phyloP scores from a whole-genome alignment of 2,888 invertebrate species.

The Caenorhabditis sulstoni region DNA sequence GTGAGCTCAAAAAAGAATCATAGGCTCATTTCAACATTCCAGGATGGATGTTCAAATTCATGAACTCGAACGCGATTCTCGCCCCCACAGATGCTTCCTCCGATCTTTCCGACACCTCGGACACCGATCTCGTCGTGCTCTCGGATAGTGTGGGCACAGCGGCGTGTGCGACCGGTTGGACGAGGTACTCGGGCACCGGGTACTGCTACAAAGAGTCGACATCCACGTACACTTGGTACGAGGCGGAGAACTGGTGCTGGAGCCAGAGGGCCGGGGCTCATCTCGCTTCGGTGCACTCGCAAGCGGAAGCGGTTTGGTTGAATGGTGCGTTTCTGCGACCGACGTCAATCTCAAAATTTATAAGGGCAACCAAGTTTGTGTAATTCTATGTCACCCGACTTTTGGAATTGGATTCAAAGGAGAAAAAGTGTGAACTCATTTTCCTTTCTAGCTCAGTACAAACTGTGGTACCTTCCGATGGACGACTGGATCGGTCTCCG shows the following conservation, averaged over 20 bases:
- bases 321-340: slow-evolving; percentile 9
- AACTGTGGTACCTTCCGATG: slow-evolving; percentile 21
- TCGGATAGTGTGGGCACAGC: slow-evolving; percentile 31
- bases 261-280: slow-evolving; percentile 34
- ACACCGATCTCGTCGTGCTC: neutral
- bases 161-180: slow-evolving; percentile 44
- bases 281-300: slow-evolving; percentile 33
- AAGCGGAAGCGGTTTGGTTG: slow-evolving; percentile 41
- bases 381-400: no score
- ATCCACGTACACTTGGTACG: slow-evolving; percentile 18
- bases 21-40: neutral
- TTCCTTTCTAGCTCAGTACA: slow-evolving; percentile 27
- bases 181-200: slow-evolving; percentile 17
- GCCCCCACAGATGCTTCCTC: neutral
- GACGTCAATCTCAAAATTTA: slow-evolving; percentile 4
- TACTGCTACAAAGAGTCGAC: slow-evolving; percentile 32
- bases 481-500: slow-evolving; percentile 39
- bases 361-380: no score
- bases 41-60: slow-evolving; percentile 36
- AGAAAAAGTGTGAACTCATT: no score
- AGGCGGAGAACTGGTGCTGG: slow-evolving; percentile 42
- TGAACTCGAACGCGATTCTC: slow-evolving; percentile 15
- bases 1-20: no score
- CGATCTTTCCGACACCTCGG: slow-evolving; percentile 13
- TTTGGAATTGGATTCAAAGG: no score